Conservation (phyloP, 2,888 invertebrate species). For the Vandiemenella viatica region DNA sequence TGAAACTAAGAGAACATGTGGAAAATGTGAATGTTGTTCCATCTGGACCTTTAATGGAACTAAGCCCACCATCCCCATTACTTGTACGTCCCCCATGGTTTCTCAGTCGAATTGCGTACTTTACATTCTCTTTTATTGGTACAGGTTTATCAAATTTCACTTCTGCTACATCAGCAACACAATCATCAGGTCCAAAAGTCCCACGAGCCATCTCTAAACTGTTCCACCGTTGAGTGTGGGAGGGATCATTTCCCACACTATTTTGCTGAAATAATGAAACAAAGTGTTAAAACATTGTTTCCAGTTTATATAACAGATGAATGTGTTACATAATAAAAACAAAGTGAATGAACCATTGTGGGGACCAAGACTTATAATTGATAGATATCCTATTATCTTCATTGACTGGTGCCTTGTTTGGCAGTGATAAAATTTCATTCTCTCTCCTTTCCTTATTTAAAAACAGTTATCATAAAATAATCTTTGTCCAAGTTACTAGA, state of each 20-base stretch:
- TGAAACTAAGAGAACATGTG: conserved; percentile 83
- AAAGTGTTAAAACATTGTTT: too few relatives aligned
- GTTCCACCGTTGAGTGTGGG: conserved; percentile 68
- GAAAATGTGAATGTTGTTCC: conserved; percentile 81
- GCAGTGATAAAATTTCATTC: too few relatives aligned
- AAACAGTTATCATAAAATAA: too few relatives aligned
- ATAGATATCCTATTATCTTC: too few relatives aligned
- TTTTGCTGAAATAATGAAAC: conserved; percentile 19
- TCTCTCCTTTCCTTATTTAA: too few relatives aligned
- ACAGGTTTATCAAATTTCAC: conserved; percentile 82
- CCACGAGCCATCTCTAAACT: conserved; percentile 73
- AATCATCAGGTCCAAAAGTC: conserved; percentile 67
- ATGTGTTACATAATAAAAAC: too few relatives aligned
- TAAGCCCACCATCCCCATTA: conserved; percentile 85
- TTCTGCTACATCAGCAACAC: conserved; percentile 67
- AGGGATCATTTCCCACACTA: conserved; percentile 35
- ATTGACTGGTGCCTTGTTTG: too few relatives aligned
- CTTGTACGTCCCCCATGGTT: conserved; percentile 85
- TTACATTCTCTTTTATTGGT: conserved; percentile 72
- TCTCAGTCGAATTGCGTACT: conserved; percentile 76
- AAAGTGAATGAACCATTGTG: too few relatives aligned
- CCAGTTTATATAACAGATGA: too few relatives aligned
- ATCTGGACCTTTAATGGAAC: conserved; percentile 80
- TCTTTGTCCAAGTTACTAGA: too few relatives aligned
- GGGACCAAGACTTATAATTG: too few relatives aligned